Evolutionary conservation across 1,140 invertebrate species (phyloP), one percentile per base, ranked within the genome.

Genomic region (Chlorops oryzae): DNA sequence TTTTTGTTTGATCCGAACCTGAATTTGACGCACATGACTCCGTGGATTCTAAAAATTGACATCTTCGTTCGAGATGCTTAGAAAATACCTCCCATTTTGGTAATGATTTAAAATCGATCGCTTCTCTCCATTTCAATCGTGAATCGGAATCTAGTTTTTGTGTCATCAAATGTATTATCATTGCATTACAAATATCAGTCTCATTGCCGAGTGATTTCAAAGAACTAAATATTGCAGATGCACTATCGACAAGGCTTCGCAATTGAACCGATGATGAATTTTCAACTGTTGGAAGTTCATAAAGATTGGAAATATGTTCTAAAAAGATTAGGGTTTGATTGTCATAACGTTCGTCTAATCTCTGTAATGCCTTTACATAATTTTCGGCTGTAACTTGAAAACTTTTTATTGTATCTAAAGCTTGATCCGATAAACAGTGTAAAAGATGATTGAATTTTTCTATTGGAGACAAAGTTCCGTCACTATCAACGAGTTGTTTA

Each of bases 371-470:
- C 37, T 39, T 43, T 0, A 7, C 1, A 34, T 48, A 53, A 21
- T 53, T 53, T 37, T 53, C 51, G 5, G 39, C 41, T 5, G 51
- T 38, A 9, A 53, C 46, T 21, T 48, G 51, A 38, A 53, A 53
- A 4, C 45, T 28, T 5, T 53, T 25, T 3, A 53, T 23, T 2
- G 34, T 48, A 0, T 20, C 22, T 10, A 43, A 17, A 1, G 47
- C 51, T 43, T 35, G 23, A 18, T 40, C 46, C 25, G 7, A 25
- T 3, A 53, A 12, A 24, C 51, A 53, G 3, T n/a, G 34, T 3
- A 43, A 5, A 7, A 48, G 40, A 44, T 53, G 40, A 7, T 53
- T 53, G 15, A 52, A 52, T 27, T 52, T 52, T 25, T 52, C 45
- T 3, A 38, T 38, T 2, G 3, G 34, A 1, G 51, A 10, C 15